These are phyloP conservation scores for Drosophila orosa DNA, from an alignment of 1,140 invertebrate genomes.

Conservation along the genomic window DNA sequence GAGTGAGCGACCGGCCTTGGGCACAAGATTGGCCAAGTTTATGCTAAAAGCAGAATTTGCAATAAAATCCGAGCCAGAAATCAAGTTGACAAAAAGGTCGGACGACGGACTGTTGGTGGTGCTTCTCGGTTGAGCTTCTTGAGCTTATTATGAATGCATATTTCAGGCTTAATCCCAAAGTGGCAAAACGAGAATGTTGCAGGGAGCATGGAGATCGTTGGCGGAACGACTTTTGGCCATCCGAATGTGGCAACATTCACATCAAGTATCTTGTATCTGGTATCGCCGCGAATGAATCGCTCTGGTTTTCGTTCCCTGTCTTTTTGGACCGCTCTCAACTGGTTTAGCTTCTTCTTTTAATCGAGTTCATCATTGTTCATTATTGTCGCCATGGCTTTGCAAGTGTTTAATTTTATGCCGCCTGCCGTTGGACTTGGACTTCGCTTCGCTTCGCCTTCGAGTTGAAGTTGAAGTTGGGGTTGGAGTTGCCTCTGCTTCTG, in stretches of 20 bases:
- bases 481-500: constrained; percentile 44
- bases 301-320: constrained; percentile 57
- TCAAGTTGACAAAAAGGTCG: constrained; percentile 68
- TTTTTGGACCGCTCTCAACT: constrained; percentile 51
- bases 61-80: constrained; percentile 49
- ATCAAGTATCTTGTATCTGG: constrained; percentile 63
- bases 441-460: neutral
- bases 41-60: constrained; percentile 73
- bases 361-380: constrained; percentile 82
- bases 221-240: constrained; percentile 63
- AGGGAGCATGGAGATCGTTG: constrained; percentile 46
- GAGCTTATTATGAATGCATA: constrained; percentile 76
- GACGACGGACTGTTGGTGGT: constrained; percentile 18
- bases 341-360: constrained; percentile 76
- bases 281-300: constrained; percentile 51
- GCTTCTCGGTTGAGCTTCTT: constrained; percentile 13
- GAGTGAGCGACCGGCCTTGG: constrained; percentile 59
- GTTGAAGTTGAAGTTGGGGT: neutral
- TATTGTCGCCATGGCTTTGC: constrained; percentile 76
- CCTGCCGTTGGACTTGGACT: constrained; percentile 45
- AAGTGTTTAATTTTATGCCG: constrained; percentile 81
- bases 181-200: constrained; percentile 81
- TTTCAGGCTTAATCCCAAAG: constrained; percentile 81
- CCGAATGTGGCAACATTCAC: constrained; percentile 53
- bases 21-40: constrained; percentile 65